Evolutionary conservation across 2,888 invertebrate species (phyloP), one percentile per base, ranked within the genome.

Genomic region (Leptinotarsa juncta): DNA sequence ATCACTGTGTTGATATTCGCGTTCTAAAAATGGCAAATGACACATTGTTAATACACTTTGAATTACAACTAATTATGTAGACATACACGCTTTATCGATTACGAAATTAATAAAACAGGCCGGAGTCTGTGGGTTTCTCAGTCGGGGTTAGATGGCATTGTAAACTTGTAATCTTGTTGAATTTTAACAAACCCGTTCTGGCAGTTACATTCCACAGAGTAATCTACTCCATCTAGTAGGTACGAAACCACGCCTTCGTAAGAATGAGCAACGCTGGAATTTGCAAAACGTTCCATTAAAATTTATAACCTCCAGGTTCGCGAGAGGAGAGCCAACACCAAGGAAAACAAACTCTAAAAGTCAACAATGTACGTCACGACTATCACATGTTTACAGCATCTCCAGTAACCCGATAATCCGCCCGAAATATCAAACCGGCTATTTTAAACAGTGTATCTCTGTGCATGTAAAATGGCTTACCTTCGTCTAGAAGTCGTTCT

Each of bases 401-500:
- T 79, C 78, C 73, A 57, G 75, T 78, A 81, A 80, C 74, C 82
- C 65, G 79, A 75, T 73, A 74, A 76, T 60, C 65, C 49, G 50
- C 65, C 48, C 72, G 69, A 67, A 67, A 69, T 72, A 62, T 70
- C 57, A 66, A 68, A 71, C 76, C 67, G 70, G 75, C 62, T 55
- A 57, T 69, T 68, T 55, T 55, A 42, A 68, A 55, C 68, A 42
- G 62, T 4, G 53, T 49, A 57, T 67, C 48, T 62, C 62, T 26
- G 50, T 14, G n/a, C 26, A 32, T 20, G 75, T 67, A 65, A 71
- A 74, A 69, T 51, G 65, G 67, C 81, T 80, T 93, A 99, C 99
- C 99, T 95, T 99, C 99, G 89, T 99, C 99, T 89, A 99, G 92
- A 87, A 99, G 94, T 89, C 99, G 94, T 91, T 99, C 99, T 89